phyloP scores from a whole-genome alignment of 2,888 invertebrate species.

The Deroplatys truncata region DNA sequence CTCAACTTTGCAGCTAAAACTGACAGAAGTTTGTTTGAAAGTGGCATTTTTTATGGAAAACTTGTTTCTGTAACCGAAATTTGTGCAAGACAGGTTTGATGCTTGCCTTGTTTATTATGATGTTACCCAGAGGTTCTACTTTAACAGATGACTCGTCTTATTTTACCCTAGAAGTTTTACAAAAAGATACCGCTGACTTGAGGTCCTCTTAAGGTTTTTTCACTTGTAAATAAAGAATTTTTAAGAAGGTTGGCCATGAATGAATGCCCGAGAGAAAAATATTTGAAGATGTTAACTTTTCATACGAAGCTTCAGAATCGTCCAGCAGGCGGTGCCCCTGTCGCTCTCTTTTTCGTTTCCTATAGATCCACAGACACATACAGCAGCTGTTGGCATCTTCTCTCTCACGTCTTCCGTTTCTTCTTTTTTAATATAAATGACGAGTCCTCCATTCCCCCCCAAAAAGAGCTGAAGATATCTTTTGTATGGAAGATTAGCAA shows the following conservation, averaged over 20 bases:
- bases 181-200: too few relatives aligned
- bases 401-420: not conserved
- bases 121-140: too few relatives aligned
- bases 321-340: not conserved
- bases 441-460: not conserved
- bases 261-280: not conserved
- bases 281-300: not conserved
- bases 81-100: too few relatives aligned
- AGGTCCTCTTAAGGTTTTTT: not conserved
- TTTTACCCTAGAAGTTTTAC: too few relatives aligned
- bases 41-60: too few relatives aligned
- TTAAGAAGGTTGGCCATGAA: not conserved
- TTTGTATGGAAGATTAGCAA: not conserved
- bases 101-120: too few relatives aligned
- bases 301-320: not conserved
- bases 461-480: not conserved
- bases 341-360: not conserved
- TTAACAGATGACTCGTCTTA: too few relatives aligned
- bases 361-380: not conserved
- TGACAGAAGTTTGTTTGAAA: too few relatives aligned
- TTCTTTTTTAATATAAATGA: slow-evolving; percentile 1
- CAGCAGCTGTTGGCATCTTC: not conserved
- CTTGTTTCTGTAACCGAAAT: too few relatives aligned
- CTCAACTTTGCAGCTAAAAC: too few relatives aligned
- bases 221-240: not conserved